These are phyloP conservation scores for Aulostomus chinensis DNA, from an alignment of 2,797 vertebrate species.

Conservation along the genomic window DNA sequence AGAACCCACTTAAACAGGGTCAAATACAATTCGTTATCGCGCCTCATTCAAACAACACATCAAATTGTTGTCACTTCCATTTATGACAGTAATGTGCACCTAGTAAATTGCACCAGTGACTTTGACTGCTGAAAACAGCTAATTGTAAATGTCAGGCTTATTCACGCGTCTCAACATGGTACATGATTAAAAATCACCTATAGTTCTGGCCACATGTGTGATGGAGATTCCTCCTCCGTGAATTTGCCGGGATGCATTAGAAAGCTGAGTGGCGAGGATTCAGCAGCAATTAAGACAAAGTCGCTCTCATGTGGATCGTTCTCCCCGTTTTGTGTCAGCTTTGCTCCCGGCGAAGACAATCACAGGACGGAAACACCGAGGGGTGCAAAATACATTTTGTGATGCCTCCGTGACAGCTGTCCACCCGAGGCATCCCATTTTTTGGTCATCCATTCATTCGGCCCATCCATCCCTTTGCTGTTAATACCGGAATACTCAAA, in stretches of 20 bases:
- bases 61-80: constrained; percentile 75
- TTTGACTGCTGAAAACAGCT: constrained; percentile 72
- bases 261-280: constrained; percentile 2
- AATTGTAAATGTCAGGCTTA: constrained; percentile 78
- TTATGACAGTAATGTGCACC: constrained; percentile 71
- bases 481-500: too few relatives aligned
- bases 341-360: not conserved
- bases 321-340: not conserved
- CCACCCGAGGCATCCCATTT: too few relatives aligned
- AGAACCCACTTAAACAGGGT: constrained; percentile 66
- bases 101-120: constrained; percentile 71
- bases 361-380: too few relatives aligned
- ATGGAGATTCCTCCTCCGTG: too few relatives aligned
- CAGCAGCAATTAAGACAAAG: constrained; percentile 22
- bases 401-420: too few relatives aligned
- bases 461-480: too few relatives aligned
- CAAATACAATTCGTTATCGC: constrained; percentile 65
- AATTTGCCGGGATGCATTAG: too few relatives aligned
- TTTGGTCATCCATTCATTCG: too few relatives aligned
- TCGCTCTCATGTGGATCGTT: constrained; percentile 13
- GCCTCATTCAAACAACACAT: constrained; percentile 71
- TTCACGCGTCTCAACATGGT: constrained; percentile 43
- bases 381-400: too few relatives aligned
- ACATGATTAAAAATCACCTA: constrained; percentile 68
- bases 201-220: constrained; percentile 50